Evolutionary conservation across 1,140 invertebrate species (phyloP).

Genomic region (Cherax destructor): DNA sequence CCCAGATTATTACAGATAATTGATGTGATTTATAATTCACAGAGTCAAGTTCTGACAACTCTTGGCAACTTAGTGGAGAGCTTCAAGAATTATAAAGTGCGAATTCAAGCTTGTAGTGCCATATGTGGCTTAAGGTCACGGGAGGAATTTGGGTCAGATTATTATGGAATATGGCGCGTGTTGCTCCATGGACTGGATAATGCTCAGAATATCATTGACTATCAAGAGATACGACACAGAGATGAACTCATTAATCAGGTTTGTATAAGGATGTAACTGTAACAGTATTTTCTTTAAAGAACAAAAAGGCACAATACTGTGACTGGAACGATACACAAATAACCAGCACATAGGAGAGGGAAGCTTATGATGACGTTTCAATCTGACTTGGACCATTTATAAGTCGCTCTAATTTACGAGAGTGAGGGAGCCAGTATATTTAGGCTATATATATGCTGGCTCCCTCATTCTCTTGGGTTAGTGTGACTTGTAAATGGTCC

Average conservation of each 20-base stretch:
- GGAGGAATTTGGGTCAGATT: conserved; percentile 58
- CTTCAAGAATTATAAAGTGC: conserved; percentile 83
- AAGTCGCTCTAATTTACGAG: no score
- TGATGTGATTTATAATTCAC: conserved; percentile 63
- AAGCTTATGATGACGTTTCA: no score
- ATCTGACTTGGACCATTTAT: no score
- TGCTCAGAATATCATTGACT: conserved; percentile 70
- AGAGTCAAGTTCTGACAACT: conserved; percentile 78
- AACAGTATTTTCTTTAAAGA: no score
- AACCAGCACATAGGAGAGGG: no score
- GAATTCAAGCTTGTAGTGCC: conserved; percentile 88
- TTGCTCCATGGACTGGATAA: conserved; percentile 66
- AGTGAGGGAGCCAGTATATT: no score
- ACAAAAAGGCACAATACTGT: no score
- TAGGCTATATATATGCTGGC: no score
- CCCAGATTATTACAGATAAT: neutral
- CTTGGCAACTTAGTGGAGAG: conserved; percentile 78
- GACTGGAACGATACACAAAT: no score
- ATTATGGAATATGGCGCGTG: conserved; percentile 52
- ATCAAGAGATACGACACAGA: conserved; percentile 69
- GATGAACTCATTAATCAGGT: conserved; percentile 71
- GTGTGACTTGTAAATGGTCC: no score
- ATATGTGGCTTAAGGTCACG: conserved; percentile 80
- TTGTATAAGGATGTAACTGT: neutral
- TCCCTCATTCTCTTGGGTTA: no score